A percentile compares a stretch with the other conserved stretches of the same genome.
Conservation (phyloP, 2,888 invertebrate species). For the Drosophila subquinaria region DNA sequence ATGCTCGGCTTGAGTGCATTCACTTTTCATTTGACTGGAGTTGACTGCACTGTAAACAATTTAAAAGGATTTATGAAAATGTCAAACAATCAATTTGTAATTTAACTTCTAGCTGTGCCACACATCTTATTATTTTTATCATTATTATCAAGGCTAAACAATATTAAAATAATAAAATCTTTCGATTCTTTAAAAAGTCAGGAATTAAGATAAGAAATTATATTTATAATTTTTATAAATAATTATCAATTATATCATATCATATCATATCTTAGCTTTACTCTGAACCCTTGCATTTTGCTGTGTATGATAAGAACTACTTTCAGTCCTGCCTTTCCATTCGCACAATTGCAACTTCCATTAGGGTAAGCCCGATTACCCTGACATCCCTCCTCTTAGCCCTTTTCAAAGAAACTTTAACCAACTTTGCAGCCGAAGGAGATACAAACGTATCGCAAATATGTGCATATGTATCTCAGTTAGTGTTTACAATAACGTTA, state of each 20-base stretch:
- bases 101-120: not conserved
- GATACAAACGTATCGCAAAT: slow-evolving; percentile 14
- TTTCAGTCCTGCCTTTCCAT: slow-evolving; percentile 17
- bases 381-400: not conserved
- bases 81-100: not conserved
- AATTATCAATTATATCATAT: too few species aligned
- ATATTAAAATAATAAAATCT: not conserved
- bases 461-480: slow-evolving; percentile 29
- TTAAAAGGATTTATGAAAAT: not conserved
- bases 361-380: slow-evolving; percentile 6
- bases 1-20: slow-evolving; percentile 69
- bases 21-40: slow-evolving; percentile 64
- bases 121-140: not conserved
- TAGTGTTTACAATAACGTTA: slow-evolving; percentile 64
- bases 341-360: slow-evolving; percentile 29
- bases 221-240: too few species aligned
- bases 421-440: slow-evolving; percentile 44
- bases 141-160: too few species aligned
- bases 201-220: too few species aligned
- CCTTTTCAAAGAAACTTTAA: slow-evolving; percentile 46
- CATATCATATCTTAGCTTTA: too few species aligned
- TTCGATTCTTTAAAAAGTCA: not conserved
- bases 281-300: not conserved
- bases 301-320: not conserved
- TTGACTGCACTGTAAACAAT: slow-evolving; percentile 51